Evolutionary conservation across 35 echinoderm and acorn worm species (phyloP), one percentile per base, ranked within the genome.

Genomic region (Ptychodera flava): DNA sequence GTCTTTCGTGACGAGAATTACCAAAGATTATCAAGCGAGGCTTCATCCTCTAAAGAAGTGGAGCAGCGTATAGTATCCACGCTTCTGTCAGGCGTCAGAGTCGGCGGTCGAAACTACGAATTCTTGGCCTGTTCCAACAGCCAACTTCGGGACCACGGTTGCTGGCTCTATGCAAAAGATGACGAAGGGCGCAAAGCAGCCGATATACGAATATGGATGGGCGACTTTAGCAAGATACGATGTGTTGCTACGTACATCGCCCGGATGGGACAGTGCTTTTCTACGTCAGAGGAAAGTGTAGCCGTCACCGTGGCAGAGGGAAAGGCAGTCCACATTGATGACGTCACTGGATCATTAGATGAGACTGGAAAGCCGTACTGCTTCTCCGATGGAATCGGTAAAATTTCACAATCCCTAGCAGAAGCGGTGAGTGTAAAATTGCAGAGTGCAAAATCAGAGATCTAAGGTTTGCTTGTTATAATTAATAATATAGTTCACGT

Each of bases 381-480:
- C 16, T 86, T 86, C 34, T 86, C 85, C 33, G 85, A 86, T 86
- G 85, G 85, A 6, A 86, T 86, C 78, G 85, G 85, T 31, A 77
- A 76, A 86, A 76, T 86, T 1, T 86, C 85, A n/a, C 0, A 35
- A 33, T 31, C 85, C 16, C 34, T 86, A 77, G 45, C 45, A 28
- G 1, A 14, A 12, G 78, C 31, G 76, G 85, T 86, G 78, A 78
- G 85, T 85, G n/a, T 77, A 15, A 15, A 15, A 15, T 15, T 77
- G 75, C 75, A 15, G n/a, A n/a, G n/a, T n/a, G n/a, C n/a, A n/a
- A n/a, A n/a, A n/a, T n/a, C n/a, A n/a, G n/a, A n/a, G n/a, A n/a
- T n/a, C n/a, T n/a, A n/a, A n/a, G n/a, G n/a, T n/a, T n/a, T n/a
- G n/a, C n/a, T n/a, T n/a, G n/a, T n/a, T n/a, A n/a, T n/a, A n/a